phyloP scores from a whole-genome alignment of 1,140 invertebrate species.

The Maniola jurtina region DNA sequence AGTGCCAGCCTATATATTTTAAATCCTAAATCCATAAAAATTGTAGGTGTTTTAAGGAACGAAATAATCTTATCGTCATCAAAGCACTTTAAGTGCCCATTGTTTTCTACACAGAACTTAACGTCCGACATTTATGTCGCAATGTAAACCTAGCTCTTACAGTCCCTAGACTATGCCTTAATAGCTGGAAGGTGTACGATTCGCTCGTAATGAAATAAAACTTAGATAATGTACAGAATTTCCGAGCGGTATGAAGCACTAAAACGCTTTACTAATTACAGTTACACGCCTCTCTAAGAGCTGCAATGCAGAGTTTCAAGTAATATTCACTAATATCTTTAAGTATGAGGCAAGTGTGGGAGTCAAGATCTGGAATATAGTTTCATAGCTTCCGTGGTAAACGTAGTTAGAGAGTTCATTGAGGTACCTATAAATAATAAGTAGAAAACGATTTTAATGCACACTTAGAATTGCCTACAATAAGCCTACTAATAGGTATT shows the following conservation, averaged over 20 bases:
- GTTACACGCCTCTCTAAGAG: constrained; percentile 50
- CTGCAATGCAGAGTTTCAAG: constrained; percentile 65
- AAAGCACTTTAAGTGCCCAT: not conserved
- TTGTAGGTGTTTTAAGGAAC: no score
- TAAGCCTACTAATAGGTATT: no score
- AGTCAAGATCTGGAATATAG: constrained; percentile 24
- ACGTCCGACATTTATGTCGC: not conserved
- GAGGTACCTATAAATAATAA: no score
- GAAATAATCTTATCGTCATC: no score
- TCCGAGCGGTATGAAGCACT: constrained; percentile 38
- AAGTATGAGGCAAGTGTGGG: constrained; percentile 44
- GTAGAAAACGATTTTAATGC: no score
- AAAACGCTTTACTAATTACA: constrained; percentile 66
- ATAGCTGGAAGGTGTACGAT: constrained; percentile 36
- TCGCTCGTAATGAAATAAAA: constrained; percentile 49
- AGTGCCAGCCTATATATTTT: no score
- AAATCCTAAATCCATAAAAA: no score
- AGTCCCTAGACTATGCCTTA: constrained; percentile 24
- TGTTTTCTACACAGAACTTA: not conserved
- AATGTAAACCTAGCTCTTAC: constrained; percentile 13
- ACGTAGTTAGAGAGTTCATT: no score
- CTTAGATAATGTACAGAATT: constrained; percentile 48
- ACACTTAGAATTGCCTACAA: no score
- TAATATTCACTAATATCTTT: constrained; percentile 65
- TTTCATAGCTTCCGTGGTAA: constrained; percentile 21